Evolutionary conservation across 2,888 invertebrate genomes (phyloP), one percentile per base, ranked within the genome.

Genomic region (Spilosoma lubricipeda): DNA sequence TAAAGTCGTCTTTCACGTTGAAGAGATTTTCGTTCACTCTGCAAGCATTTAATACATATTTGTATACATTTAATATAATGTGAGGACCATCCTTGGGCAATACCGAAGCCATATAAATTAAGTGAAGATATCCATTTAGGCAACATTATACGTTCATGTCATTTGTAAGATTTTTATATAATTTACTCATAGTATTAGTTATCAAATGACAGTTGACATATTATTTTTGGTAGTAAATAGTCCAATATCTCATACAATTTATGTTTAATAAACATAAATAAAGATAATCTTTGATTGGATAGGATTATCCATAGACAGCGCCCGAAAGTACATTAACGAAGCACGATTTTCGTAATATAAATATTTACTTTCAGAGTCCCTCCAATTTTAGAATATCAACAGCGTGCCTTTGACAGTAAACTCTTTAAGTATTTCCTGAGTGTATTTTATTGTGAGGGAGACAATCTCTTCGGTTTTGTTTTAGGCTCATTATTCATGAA

Each of bases 331-430:
- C 18, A 36, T n/a, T 72, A 72, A 68, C 69, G 72, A 79, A 74
- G 27, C n/a, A 59, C 59, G 59, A 77, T 80, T 82, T 71, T 80
- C 63, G 30, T 52, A 39, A 66, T 64, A 78, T 71, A 72, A 82
- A 77, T 80, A 80, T 83, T 82, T 80, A 80, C 36, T n/a, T 71
- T 72, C 20, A 23, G 52, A 71, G 71, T 64, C 67, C 67, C 68
- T 75, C 67, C 45, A 73, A 78, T 78, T 74, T 72, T 48, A 36
- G 72, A 69, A 71, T 65, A 71, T 66, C 64, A 66, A 71, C 66
- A 71, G 48, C 52, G 65, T 71, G 33, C 66, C 64, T 66, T 71
- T 70, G 70, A 71, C 45, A 33, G 48, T 20, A 65, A 71, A 71
- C 65, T 71, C 65, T 63, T 48, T 66, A 66, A 71, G 52, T 48